Base-by-base conservation (phyloP, 2,888 invertebrate genomes). In the Amiota mariae region DNA sequence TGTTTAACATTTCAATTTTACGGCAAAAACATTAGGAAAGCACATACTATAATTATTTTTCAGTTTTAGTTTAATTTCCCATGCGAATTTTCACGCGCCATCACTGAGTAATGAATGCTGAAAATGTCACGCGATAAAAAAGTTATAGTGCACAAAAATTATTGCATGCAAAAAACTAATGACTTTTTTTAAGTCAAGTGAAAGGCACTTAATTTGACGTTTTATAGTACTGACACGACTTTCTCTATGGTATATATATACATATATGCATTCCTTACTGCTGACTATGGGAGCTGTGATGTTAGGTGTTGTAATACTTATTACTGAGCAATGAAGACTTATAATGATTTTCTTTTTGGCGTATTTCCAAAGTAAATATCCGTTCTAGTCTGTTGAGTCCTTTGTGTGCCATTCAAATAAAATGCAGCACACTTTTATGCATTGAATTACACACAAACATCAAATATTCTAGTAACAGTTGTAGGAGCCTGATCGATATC, bases 161-260 rank as follows among this genome's bases (percentile, higher is more conserved):
- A 78, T 79, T 73, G 75, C 75, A 79, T 74, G 74, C 78, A 54
- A 73, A 64, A 54, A 73, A 54, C 10, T 49, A 51, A 51, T 67
- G 49, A 51, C 20, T 24, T 67, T 11, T 51, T 51, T 67, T 51
- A 51, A 13, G 51, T 15, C 47, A 51, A 68, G 8, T 68, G 54
- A 68, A 68, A 68, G 67, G 67, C 67, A 54, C 48, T 68, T 68
- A 68, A 68, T 68, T 68, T 51, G 20, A 51, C 48, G 67, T 47
- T 51, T 68, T 68, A 49, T 24, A 18, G 36, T 6, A 36, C 36
- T 54, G 67, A 51, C 48, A 54, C 12, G 15, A 18, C n/a, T 18
- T 15, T 1, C 18, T 49, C 24, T 24, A 24, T 24, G 24, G 24
- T n/a, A 18, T 4, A 24, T 36, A 63, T 57, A n/a, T 2, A 59